Evolutionary conservation across 2,797 vertebrate genomes (phyloP).

Genomic region (Lepidocolaptes lacrymiger): DNA sequence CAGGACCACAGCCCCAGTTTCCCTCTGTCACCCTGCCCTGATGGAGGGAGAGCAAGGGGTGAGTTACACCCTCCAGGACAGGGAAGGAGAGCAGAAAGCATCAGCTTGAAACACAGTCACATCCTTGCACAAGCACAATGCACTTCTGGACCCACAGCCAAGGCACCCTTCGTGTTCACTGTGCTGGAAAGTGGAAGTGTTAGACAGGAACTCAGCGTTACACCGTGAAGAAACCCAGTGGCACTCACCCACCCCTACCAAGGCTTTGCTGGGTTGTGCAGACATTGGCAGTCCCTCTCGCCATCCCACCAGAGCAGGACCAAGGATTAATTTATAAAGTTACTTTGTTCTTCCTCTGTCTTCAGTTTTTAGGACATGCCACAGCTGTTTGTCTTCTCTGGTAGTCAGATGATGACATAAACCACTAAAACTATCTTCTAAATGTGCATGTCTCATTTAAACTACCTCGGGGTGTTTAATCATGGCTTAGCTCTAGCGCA

Average conservation of each 20-base stretch:
- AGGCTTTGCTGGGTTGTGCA: not conserved
- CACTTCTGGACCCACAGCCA: not conserved
- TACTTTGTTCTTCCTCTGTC: not conserved
- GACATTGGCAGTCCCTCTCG: not conserved
- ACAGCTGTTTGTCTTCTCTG: conserved; percentile 32
- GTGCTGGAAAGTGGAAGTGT: not conserved
- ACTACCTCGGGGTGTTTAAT: conserved; percentile 57
- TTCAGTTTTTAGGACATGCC: not conserved
- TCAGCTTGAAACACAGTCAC: not conserved
- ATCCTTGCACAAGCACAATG: not conserved
- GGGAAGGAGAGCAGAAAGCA: not conserved
- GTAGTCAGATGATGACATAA: conserved; percentile 9
- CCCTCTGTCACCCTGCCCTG: not conserved
- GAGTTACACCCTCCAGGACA: accelerated
- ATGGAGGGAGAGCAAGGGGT: not conserved
- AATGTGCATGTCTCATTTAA: not conserved
- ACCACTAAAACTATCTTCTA: not conserved
- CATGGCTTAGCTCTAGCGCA: conserved; percentile 6
- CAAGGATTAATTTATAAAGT: not conserved
- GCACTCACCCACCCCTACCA: not conserved
- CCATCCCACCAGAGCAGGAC: not conserved
- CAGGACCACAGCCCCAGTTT: not conserved
- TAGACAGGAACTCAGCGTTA: not conserved
- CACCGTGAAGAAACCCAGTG: not conserved
- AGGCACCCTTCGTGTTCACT: accelerated